Conservation (phyloP, 2,888 invertebrate genomes). For the Caenorhabditis sp. region DNA sequence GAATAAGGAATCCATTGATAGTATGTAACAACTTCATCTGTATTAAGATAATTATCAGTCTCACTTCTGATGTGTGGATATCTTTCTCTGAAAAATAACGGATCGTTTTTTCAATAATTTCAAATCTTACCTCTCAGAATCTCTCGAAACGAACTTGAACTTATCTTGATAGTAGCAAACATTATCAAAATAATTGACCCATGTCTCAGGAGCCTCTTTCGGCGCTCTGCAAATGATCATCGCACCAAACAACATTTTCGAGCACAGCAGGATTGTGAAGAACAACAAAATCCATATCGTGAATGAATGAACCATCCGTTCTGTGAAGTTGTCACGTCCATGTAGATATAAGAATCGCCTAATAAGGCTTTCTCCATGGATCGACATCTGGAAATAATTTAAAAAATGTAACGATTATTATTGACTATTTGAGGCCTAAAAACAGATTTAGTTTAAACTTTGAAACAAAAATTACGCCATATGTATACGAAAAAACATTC, state of each 20-base stretch:
- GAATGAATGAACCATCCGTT: constrained; percentile 29
- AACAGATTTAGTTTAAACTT: no score
- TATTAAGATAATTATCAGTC: neutral
- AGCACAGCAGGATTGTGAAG: constrained; percentile 17
- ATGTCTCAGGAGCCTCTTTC: constrained; percentile 29
- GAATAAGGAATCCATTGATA: constrained; percentile 52
- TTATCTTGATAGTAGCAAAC: constrained; percentile 46
- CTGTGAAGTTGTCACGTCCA: constrained; percentile 35
- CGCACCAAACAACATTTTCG: constrained; percentile 36
- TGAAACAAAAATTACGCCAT: no score
- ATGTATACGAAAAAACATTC: no score
- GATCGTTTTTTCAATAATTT: neutral
- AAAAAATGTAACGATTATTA: no score
- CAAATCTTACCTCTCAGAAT: neutral
- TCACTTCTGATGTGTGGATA: neutral
- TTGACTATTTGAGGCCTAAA: no score
- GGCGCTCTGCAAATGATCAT: constrained; percentile 30
- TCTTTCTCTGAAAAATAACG: no score
- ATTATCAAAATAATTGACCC: constrained; percentile 35
- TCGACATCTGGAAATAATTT: neutral
- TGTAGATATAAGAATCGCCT: constrained; percentile 27
- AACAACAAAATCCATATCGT: constrained; percentile 29
- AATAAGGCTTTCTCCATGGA: neutral
- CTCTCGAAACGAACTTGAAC: neutral
- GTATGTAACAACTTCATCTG: constrained; percentile 10